Evolutionary conservation across 1,140 invertebrate genomes (phyloP), one percentile per base, ranked within the genome.

Genomic region (Heliconius melpomene): DNA sequence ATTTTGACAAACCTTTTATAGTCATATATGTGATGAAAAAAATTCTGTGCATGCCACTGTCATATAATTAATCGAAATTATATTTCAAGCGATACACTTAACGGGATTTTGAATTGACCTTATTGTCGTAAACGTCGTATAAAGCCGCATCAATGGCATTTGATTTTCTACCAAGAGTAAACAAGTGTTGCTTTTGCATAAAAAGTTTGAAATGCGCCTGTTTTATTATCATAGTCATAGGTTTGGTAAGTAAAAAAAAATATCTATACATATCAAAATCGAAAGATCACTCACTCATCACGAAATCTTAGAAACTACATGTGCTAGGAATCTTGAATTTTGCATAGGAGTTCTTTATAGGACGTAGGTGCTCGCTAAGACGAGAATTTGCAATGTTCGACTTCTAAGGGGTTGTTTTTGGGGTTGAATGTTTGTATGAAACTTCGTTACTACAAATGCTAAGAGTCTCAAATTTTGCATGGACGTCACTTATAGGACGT

Each of bases 171-270:
- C 88, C 88, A 29, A 84, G 80, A 83, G 72, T 86, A n/a, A 46
- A 81, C 2, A 79, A 84, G 73, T 89, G 85, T 77, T 88, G 89
- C 77, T 87, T 77, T 40, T 87, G 86, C 52, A 87, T 83, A 8
- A 84, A 83, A 80, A 86, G 88, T 57, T 83, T 90, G 74, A 86
- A 84, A 86, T 81, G 83, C 57, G 87, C 86, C 18, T 85, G 82
- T 72, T 60, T 85, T 36, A 76, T 83, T 36, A 84, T 89, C n/a
- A 79, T 79, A 29, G 29, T 86, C 79, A 46, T 84, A 71, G 85
- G 82, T 54, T 85, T 89, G 86, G 87, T 90, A 75, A 75, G 85
- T 79, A 70, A 18, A 0, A 20, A 71, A 71, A 57, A 66, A 2
- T 26, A 2, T 16, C 60, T 3, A 57, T 6, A 36, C 0, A 1